Evolutionary conservation across 2,888 invertebrate species (phyloP), one percentile per base, ranked within the genome.

Genomic region (Phania funesta): DNA sequence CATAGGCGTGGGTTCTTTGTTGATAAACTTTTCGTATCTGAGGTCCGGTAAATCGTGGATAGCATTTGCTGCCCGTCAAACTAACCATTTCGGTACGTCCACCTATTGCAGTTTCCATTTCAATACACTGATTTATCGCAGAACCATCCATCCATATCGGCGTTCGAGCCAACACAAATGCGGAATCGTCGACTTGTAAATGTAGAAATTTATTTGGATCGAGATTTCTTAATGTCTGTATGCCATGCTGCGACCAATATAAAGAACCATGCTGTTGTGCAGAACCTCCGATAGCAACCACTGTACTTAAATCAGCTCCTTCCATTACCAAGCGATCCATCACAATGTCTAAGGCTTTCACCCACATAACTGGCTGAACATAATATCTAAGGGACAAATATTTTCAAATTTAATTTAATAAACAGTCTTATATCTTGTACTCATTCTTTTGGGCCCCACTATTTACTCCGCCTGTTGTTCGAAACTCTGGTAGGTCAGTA

Each of bases 191-290:
- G 44, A 99, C 91, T 91, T 98, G 97, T 22, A 95, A 94, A 91
- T 97, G 96, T 8, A 98, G 91, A 90, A 96, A 96, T 87, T 94
- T 94, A 8, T 94, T 93, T 0, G 96, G 92, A 67, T 96, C 93
- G 26, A 98, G 91, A 54, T 91, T 93, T 68, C 91, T 89, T 18
- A 99, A 91, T 0, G 92, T 92, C 13, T 92, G 86, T 70, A 94
- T 93, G 0, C 96, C 94, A 13, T 96, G 96, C 82, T 93, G 94
- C 56, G 94, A 94, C 99, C 99, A 99, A 92, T 96, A 99, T 0
- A 99, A 96, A 50, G 98, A 98, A 0, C 99, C 99, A 90, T 99
- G 99, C 96, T 99, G 99, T 94, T 98, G 98, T 3, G 96, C 98
- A 83, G 96, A 95, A 0, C 98, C 99, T 13, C 97, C 97, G 75